phyloP scores from a whole-genome alignment of 2,888 invertebrate species.

The Argynnis bischoffii region DNA sequence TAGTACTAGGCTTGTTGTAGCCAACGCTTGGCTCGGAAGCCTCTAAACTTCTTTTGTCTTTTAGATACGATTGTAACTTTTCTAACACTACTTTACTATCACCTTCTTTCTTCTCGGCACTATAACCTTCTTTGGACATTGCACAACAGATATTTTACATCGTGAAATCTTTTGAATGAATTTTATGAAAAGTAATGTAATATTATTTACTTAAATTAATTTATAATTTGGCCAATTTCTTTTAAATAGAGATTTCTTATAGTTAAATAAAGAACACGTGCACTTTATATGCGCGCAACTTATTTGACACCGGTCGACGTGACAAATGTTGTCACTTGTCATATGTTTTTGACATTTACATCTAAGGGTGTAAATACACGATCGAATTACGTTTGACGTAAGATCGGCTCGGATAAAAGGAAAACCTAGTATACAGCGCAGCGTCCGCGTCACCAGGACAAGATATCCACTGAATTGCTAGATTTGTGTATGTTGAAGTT shows the following conservation, averaged over 20 bases:
- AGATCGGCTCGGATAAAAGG: neutral
- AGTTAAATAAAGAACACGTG: constrained; percentile 50
- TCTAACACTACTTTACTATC: constrained; percentile 78
- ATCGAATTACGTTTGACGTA: neutral
- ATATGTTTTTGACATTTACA: constrained; percentile 8
- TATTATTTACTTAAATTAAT: neutral
- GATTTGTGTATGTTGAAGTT: no score
- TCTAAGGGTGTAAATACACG: no score
- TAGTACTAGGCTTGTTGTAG: constrained; percentile 70
- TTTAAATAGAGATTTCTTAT: constrained; percentile 6
- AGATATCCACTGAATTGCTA: no score
- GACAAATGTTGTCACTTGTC: constrained; percentile 9
- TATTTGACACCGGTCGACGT: constrained; percentile 18
- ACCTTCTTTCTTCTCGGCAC: constrained; percentile 73
- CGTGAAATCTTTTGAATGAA: constrained; percentile 24
- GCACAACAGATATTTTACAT: constrained; percentile 53
- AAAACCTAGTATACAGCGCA: no score
- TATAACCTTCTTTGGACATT: constrained; percentile 80
- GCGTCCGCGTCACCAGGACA: no score
- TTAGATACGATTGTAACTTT: constrained; percentile 73
- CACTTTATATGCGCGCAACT: constrained; percentile 48
- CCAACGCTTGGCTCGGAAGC: constrained; percentile 53
- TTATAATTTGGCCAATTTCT: neutral
- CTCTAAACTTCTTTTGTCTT: constrained; percentile 73
- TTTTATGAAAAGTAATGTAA: constrained; percentile 5